These are phyloP conservation scores for Phodopus roborovskii DNA, from an alignment of 2,113 vertebrate species.

Conservation along the genomic window DNA sequence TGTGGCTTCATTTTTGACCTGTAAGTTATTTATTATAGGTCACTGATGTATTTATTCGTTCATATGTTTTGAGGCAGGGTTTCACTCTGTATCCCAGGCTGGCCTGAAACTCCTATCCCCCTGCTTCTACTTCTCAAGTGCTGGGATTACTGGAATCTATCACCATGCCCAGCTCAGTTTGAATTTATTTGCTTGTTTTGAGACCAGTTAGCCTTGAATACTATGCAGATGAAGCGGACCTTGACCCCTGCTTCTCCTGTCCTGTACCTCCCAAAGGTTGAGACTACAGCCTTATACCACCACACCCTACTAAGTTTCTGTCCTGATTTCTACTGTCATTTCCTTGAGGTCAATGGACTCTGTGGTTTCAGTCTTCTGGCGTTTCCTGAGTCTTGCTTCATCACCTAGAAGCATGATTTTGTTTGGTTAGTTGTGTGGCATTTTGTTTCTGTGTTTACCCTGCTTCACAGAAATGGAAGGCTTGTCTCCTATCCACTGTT, in stretches of 20 bases:
- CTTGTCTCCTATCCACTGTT: too few relatives aligned
- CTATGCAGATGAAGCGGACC: too few relatives aligned
- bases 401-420: neutral
- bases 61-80: neutral
- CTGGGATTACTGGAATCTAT: neutral
- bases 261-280: neutral
- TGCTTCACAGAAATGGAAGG: neutral
- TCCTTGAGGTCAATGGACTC: neutral
- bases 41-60: neutral
- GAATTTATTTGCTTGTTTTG: neutral
- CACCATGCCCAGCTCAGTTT: neutral
- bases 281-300: neutral
- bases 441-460: neutral
- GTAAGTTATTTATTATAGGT: neutral
- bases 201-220: neutral
- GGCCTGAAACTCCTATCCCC: neutral
- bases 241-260: neutral
- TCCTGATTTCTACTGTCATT: neutral
- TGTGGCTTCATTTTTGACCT: neutral
- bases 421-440: neutral
- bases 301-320: neutral
- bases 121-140: neutral
- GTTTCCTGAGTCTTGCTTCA: accelerated
- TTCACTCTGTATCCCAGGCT: neutral
- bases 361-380: too few relatives aligned